These are phyloP conservation scores for Sphaerodactylus townsendi DNA, from an alignment of 2,113 vertebrate genomes.

Conservation along the genomic window DNA sequence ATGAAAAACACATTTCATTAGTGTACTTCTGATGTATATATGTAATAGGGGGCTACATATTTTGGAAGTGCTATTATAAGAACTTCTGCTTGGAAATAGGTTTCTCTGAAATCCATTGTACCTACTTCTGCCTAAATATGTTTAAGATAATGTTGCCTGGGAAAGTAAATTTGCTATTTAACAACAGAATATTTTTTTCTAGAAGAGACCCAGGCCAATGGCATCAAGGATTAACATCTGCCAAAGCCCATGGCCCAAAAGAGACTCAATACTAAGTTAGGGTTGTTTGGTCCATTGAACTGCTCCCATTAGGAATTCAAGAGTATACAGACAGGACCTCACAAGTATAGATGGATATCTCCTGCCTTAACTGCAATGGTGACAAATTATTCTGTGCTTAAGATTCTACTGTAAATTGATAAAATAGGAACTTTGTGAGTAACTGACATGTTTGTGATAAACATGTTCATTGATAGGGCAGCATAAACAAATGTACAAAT, in stretches of 20 bases:
- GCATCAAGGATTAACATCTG: too few relatives aligned
- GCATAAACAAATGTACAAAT: neutral
- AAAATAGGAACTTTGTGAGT: neutral
- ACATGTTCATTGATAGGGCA: neutral
- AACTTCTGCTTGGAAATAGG: neutral
- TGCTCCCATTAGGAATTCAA: too few relatives aligned
- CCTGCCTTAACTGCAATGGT: too few relatives aligned
- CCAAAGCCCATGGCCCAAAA: too few relatives aligned
- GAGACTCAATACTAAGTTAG: too few relatives aligned
- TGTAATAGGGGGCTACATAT: neutral
- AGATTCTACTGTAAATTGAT: neutral
- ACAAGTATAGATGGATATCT: too few relatives aligned
- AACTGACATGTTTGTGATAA: neutral
- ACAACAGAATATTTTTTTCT: too few relatives aligned
- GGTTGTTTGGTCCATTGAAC: too few relatives aligned
- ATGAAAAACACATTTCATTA: neutral
- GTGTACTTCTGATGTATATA: neutral
- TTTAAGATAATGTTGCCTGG: neutral
- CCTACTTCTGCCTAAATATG: neutral
- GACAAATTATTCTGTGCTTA: too few relatives aligned
- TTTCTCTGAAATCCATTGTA: neutral
- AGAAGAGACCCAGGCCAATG: too few relatives aligned
- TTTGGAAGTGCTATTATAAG: neutral
- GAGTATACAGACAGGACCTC: too few relatives aligned
- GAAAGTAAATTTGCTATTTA: neutral